A percentile compares a stretch with the other conserved stretches of the same genome.
Evolutionary conservation across 53 echinoderm and acorn worm species (phyloP).

Genomic region (Paelopatides confundens): DNA sequence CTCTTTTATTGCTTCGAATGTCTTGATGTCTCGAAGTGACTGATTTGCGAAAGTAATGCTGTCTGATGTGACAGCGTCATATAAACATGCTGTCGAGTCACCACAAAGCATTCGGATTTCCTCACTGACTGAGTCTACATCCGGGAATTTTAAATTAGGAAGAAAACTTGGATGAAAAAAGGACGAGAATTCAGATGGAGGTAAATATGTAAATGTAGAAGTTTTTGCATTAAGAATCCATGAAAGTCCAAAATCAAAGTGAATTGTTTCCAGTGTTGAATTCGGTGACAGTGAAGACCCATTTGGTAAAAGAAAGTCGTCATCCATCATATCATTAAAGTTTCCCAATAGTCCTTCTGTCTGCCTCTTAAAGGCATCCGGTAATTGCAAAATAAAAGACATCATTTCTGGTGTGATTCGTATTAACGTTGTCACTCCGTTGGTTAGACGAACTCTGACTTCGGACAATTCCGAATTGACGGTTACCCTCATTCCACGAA

Average conservation of each 20-base stretch:
- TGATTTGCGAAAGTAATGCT: conserved; percentile 62
- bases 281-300: conserved; percentile 33
- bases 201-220: conserved; percentile 59
- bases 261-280: conserved; percentile 50
- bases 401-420: conserved; percentile 53
- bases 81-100: conserved; percentile 50
- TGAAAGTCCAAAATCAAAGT: conserved; percentile 55
- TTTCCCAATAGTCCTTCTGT: conserved; percentile 66
- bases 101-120: conserved; percentile 62
- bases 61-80: conserved; percentile 45
- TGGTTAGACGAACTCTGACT: conserved; percentile 41
- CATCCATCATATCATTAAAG: conserved; percentile 55
- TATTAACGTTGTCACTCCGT: conserved; percentile 45
- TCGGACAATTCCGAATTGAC: conserved; percentile 40
- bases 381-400: conserved; percentile 68
- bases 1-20: conserved; percentile 15
- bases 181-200: conserved; percentile 61
- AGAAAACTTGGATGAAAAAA: conserved; percentile 50
- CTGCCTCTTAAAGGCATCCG: conserved; percentile 49
- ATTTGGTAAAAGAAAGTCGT: conserved; percentile 65
- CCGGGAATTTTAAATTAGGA: conserved; percentile 50
- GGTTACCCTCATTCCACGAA: conserved; percentile 41
- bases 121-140: conserved; percentile 44
- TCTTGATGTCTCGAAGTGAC: conserved; percentile 14
- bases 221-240: conserved; percentile 55